phyloP scores from a whole-genome alignment of 2,888 invertebrate species.

The Crossocerus cetratus region DNA sequence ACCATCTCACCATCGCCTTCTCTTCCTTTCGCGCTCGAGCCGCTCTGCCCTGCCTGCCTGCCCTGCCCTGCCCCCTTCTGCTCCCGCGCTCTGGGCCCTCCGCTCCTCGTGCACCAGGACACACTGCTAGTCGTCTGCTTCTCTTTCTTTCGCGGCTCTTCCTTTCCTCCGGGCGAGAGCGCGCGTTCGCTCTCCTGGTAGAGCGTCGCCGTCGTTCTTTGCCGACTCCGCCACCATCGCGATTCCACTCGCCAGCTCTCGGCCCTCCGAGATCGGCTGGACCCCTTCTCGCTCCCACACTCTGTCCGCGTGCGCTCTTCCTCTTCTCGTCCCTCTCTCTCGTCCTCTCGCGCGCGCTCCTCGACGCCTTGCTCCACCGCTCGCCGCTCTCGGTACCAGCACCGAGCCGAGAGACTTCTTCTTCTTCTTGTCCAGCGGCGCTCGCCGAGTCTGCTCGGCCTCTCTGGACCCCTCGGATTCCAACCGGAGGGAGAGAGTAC shows the following conservation, averaged over 20 bases:
- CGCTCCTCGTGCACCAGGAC: neutral
- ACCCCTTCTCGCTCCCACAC: slow-evolving; percentile 7
- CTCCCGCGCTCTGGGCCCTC: neutral
- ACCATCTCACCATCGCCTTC: slow-evolving; percentile 4
- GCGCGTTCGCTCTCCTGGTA: slow-evolving; percentile 15
- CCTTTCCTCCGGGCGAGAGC: slow-evolving; percentile 35
- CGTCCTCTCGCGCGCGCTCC: slow-evolving; percentile 22
- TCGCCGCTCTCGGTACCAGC: slow-evolving; percentile 41
- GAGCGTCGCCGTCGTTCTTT: neutral
- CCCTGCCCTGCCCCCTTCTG: neutral
- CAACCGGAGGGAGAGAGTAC: no score
- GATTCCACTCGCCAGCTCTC: neutral
- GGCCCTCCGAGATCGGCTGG: slow-evolving; percentile 2
- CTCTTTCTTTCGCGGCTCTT: slow-evolving; percentile 19
- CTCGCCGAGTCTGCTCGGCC: slow-evolving; percentile 49
- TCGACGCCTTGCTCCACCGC: slow-evolving; percentile 40
- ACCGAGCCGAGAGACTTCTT: slow-evolving; percentile 23
- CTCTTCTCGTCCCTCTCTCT: slow-evolving; percentile 23
- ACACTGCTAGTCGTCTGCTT: neutral
- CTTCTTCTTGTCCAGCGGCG: slow-evolving; percentile 41
- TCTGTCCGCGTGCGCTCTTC: slow-evolving; percentile 13
- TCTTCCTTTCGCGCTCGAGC: slow-evolving; percentile 8
- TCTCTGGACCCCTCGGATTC: slow-evolving; percentile 24
- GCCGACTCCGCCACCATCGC: slow-evolving; percentile 8
- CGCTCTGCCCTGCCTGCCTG: slow-evolving; percentile 13